Conservation (phyloP, 2,797 vertebrate species). For the Carapus acus region DNA sequence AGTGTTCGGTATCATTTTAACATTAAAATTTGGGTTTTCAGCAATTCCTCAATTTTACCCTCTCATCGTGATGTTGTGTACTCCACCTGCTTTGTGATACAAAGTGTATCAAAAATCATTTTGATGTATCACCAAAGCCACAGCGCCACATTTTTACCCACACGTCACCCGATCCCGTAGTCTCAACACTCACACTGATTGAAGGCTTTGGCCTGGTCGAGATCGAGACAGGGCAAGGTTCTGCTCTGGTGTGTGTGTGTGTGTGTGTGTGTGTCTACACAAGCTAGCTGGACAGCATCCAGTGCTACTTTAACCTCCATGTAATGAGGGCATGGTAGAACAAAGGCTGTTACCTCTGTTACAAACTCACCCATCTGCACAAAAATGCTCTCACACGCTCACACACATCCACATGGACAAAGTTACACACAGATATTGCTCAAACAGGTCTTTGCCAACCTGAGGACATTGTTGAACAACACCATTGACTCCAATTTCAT, state of each 20-base stretch:
- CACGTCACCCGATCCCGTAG: conserved; percentile 32
- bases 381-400: conserved; percentile 14
- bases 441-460: conserved; percentile 57
- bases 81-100: too few relatives aligned
- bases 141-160: conserved; percentile 13
- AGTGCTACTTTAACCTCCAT: conserved; percentile 67
- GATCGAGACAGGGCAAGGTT: conserved; percentile 30
- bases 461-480: conserved; percentile 59
- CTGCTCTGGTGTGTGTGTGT: conserved; percentile 15
- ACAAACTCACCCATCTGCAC: conserved; percentile 50
- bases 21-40: too few relatives aligned
- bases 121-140: background rate
- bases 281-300: conserved; percentile 61
- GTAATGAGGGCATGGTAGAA: conserved; percentile 73
- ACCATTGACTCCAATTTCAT: conserved; percentile 70
- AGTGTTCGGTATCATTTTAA: too few relatives aligned
- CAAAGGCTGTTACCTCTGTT: conserved; percentile 70
- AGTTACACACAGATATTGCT: conserved; percentile 40
- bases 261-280: conserved; percentile 14
- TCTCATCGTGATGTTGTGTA: too few relatives aligned
- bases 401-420: conserved; percentile 23
- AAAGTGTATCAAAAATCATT: too few relatives aligned
- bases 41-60: too few relatives aligned
- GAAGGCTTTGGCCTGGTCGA: conserved; percentile 38
- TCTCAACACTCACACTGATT: conserved; percentile 35